A percentile compares a stretch with the other conserved stretches of the same genome.
Conservation (phyloP, 2,888 invertebrate species). For the Spodoptera littoralis region DNA sequence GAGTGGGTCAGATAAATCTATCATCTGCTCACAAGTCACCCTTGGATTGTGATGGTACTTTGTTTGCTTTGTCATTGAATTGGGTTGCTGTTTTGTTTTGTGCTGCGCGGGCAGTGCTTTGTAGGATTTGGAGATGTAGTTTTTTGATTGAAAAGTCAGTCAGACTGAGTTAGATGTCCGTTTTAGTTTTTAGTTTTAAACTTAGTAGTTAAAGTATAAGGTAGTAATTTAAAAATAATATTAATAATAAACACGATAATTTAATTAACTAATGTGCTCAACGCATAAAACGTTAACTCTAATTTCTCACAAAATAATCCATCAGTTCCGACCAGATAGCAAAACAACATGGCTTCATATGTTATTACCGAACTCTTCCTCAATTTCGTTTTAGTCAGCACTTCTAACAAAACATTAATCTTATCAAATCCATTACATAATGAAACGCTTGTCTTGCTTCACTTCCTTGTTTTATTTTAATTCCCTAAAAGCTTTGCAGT, state of each 20-base stretch:
- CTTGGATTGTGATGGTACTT: constrained; percentile 5
- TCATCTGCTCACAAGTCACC: constrained; percentile 12
- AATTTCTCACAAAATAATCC: too few species aligned
- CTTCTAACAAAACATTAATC: constrained; percentile 33
- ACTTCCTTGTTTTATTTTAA: constrained; percentile 44
- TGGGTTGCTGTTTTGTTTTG: neutral
- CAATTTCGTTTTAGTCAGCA: neutral
- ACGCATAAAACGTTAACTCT: too few species aligned
- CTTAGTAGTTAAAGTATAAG: too few species aligned
- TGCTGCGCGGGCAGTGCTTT: too few species aligned
- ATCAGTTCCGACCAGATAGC: too few species aligned
- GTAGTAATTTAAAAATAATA: too few species aligned
- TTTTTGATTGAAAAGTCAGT: too few species aligned
- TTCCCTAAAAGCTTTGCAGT: constrained; percentile 49
- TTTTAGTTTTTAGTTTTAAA: too few species aligned
- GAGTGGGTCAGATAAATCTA: constrained; percentile 18
- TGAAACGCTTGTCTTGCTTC: constrained; percentile 35
- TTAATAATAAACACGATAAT: too few species aligned
- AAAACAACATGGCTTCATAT: neutral
- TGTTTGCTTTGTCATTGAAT: neutral
- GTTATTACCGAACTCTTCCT: neutral
- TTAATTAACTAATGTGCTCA: too few species aligned
- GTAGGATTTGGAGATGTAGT: too few species aligned
- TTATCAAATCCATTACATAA: constrained; percentile 35
- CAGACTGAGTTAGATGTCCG: too few species aligned